phyloP scores from a whole-genome alignment of 2,113 vertebrate genomes.

The Lathamus discolor region DNA sequence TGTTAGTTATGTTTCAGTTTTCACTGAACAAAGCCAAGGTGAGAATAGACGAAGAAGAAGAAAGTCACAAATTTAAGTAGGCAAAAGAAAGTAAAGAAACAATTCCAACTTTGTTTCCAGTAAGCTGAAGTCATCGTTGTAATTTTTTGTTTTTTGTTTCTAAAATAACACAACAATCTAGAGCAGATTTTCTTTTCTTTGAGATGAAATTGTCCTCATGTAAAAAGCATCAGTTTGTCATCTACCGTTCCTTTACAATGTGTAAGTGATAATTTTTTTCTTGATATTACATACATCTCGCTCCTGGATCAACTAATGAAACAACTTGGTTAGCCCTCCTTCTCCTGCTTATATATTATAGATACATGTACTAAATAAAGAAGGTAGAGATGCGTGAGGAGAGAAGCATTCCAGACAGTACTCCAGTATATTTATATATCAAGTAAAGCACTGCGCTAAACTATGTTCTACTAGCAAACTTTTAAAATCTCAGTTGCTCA shows the following conservation, averaged over 20 bases:
- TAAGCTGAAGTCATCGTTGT: not conserved
- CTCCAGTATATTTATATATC: not conserved
- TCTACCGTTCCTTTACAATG: not conserved
- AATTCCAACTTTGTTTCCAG: not conserved
- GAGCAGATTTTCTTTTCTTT: not conserved
- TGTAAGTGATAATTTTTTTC: not conserved
- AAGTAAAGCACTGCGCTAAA: not conserved
- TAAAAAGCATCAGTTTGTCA: not conserved
- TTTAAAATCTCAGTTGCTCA: not conserved
- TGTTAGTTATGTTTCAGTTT: not conserved
- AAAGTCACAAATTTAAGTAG: not conserved
- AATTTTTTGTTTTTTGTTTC: not conserved
- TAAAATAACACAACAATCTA: not conserved
- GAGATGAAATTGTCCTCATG: not conserved
- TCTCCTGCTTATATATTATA: not conserved
- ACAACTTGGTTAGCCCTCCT: accelerated
- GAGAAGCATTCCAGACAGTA: not conserved
- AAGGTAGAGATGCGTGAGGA: accelerated
- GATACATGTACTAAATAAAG: not conserved
- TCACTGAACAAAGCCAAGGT: not conserved
- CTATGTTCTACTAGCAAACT: not conserved
- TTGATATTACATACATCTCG: not conserved
- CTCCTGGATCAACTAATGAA: not conserved
- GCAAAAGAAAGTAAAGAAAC: not conserved
- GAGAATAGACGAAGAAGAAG: not conserved